Base-by-base conservation (phyloP, 92 coral and sea anemone species). In the Micromussa lordhowensis region DNA sequence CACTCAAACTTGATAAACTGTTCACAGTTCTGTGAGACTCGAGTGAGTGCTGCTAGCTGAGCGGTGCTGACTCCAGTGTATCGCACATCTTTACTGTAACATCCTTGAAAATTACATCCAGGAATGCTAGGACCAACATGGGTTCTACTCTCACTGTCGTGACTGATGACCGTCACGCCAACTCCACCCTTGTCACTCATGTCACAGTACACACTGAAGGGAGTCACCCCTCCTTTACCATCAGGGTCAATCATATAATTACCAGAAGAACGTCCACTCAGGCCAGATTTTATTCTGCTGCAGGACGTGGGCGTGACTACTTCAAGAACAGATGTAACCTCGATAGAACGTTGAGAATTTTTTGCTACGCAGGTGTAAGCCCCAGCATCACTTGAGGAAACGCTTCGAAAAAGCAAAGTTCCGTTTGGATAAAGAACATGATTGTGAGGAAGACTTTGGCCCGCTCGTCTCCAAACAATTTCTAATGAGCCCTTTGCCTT, bases 1-100 rank as follows among this genome's bases (percentile, higher is more conserved):
- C 95, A 93, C 40, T 93, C 93, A 53, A 86, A 90, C 34, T 90
- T 93, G 70, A 93, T 90, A 61, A 90, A 90, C 93, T 93, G 95
- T 54, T 93, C 95, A 80, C 93, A 93, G 85, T 93, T 57, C 35
- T 69, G 75, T 22, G 95, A 92, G 81, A 90, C 92, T 82, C 53
- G 81, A 36, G 91, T 69, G 84, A 92, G 93, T 53, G 71, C 78
- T 49, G 88, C 88, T 30, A 92, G 73, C 84, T 92, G 95, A n/a
- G 93, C 86, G 48, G 58, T 54, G 18, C 58, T 54, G 58, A 54
- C 58, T 54, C 58, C 58, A 54, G 19, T 12, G 58, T 54, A 54
- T 54, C 18, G 58, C 58, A 54, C 58, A 54, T 54, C 58, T 54
- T 54, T 54, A 54, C 58, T 54, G 58, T 54, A 54, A 54, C 58